These are phyloP conservation scores for Cavia aperea DNA, from an alignment of 2,113 vertebrate species.

Conservation along the genomic window DNA sequence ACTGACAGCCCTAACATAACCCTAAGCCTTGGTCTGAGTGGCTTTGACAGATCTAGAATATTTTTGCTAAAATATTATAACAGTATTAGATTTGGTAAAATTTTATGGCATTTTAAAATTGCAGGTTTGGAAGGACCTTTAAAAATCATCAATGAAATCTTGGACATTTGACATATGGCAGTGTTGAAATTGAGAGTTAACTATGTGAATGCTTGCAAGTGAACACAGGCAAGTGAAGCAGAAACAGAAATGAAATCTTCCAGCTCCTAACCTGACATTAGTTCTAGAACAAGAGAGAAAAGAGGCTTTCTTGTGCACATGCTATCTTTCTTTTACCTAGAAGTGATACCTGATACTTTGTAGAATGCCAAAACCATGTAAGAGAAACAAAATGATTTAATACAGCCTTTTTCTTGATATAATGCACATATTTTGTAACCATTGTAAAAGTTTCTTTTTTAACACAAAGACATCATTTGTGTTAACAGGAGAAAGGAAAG, in stretches of 20 bases:
- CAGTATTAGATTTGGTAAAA: not conserved
- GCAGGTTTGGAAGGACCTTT: not conserved
- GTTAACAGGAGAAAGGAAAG: not conserved
- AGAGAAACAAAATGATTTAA: not conserved
- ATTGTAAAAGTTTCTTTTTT: not conserved
- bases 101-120: not conserved
- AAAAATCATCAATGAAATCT: not conserved
- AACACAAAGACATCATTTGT: not conserved
- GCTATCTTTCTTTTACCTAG: not conserved
- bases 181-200: not conserved
- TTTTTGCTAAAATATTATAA: not conserved
- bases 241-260: not conserved
- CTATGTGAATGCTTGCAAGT: not conserved
- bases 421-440: not conserved
- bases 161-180: not conserved
- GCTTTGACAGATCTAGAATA: not conserved
- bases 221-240: not conserved
- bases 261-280: not conserved
- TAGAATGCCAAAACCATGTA: not conserved
- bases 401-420: constrained; percentile 12
- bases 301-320: not conserved
- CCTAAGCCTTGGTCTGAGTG: not conserved
- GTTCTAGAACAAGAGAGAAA: not conserved
- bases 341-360: not conserved
- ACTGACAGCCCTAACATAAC: not conserved